Percentiles rank a stretch among this genome's conserved stretches.
phyloP scores from a whole-genome alignment of 2,888 invertebrate genomes.

The Drosophila tripunctata region DNA sequence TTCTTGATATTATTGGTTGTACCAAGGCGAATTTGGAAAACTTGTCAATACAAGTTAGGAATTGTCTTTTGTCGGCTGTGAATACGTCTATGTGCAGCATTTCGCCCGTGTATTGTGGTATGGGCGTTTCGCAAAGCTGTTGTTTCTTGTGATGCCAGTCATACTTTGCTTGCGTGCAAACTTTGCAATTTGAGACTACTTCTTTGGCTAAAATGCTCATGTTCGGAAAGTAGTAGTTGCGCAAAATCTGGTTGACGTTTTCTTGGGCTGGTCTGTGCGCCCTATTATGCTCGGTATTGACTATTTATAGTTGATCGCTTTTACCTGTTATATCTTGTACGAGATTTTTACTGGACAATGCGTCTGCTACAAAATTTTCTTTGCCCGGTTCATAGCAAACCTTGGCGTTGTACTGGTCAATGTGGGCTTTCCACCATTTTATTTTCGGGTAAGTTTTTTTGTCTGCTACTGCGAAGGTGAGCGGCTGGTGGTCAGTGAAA shows the following conservation, averaged over 20 bases:
- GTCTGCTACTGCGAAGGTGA: conserved; percentile 1
- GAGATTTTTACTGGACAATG: neutral
- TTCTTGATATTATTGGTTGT: neutral
- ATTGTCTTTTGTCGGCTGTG: neutral
- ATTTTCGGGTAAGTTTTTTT: conserved; percentile 7
- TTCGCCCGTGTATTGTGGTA: neutral
- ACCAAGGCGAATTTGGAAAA: neutral
- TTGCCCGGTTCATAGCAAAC: conserved; percentile 4
- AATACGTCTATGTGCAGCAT: neutral
- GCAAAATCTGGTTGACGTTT: neutral
- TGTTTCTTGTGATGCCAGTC: neutral
- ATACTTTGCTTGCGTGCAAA: neutral
- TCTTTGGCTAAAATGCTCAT: neutral
- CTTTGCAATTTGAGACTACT: neutral
- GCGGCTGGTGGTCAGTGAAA: conserved; percentile 10
- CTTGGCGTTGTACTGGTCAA: conserved; percentile 8
- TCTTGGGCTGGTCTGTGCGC: neutral
- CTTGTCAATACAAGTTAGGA: neutral
- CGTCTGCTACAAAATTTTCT: conserved; percentile 2
- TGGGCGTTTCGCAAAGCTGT: neutral
- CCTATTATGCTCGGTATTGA: neutral
- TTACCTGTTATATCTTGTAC: neutral
- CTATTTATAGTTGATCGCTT: neutral
- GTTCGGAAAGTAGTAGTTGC: neutral
- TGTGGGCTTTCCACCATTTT: conserved; percentile 9